Base-by-base conservation (phyloP, 2,797 vertebrate genomes). In the Enteromius anoplus region DNA sequence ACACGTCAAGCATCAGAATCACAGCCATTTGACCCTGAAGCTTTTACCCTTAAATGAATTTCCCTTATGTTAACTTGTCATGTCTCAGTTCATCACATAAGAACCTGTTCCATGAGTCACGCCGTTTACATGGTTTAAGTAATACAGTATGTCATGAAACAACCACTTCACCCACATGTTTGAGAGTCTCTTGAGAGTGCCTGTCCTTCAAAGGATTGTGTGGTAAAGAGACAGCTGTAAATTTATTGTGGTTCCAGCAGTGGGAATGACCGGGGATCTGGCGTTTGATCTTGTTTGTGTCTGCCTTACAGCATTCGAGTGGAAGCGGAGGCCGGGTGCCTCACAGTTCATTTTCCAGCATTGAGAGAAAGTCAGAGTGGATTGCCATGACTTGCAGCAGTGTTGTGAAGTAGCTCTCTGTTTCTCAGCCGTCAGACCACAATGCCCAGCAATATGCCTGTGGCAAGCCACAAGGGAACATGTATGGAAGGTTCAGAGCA, bases 51-150 rank as follows among this genome's bases (percentile, higher is more conserved):
- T 66, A 69, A 82, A 88, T 77, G 42, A 49, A 29, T 86, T 72
- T 21, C 40, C 78, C 81, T 17, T 69, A 84, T 76, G 81, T 53
- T 58, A 76, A 42, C 77, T 47, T 75, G 70, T 69, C 70, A 84
- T 12, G 62, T 80, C 71, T 73, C 60, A 83, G 65, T 80, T 51
- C 64, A 68, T 75, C 47, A 76, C 32, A 62, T 71, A 62, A 58
- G 3, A 71, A n/a, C 29, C 53, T 34, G 75, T 58, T 85, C 65
- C 78, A 40, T 45, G 69, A 85, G 62, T 65, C 68, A 73, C n/a
- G 10, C 75, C 45, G 42, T 69, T 77, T 72, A 14, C 37, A 62
- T 64, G 37, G 55, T 81, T 70, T 37, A 75, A 79, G 40, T 79
- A 37, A 51, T 26, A 26, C 1, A 26, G 26, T 77, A 72, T 68